Conservation (phyloP, 2,113 vertebrate genomes). For the Rattus norvegicus region GRCr8 NC_086026.1:105432001-105432500, state of each 20-base stretch:
- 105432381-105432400: background rate
- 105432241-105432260: background rate
- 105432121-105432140: background rate
- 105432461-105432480: background rate
- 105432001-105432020: conserved; percentile 14
- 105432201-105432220: background rate
- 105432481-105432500: background rate
- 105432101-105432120: background rate
- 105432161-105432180: background rate
- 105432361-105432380: background rate
- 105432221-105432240: background rate
- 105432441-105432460: background rate
- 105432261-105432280: background rate
- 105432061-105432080: conserved; percentile 38
- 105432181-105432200: background rate
- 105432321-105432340: background rate
- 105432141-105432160: background rate
- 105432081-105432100: conserved; percentile 3
- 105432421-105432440: conserved; percentile 12
- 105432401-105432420: background rate
- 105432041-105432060: background rate
- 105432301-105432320: background rate
- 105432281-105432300: background rate
- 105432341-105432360: background rate
- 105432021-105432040: background rate